Base-by-base conservation (phyloP, 2,888 invertebrate genomes). In the Synanthedon tipuliformis region DNA sequence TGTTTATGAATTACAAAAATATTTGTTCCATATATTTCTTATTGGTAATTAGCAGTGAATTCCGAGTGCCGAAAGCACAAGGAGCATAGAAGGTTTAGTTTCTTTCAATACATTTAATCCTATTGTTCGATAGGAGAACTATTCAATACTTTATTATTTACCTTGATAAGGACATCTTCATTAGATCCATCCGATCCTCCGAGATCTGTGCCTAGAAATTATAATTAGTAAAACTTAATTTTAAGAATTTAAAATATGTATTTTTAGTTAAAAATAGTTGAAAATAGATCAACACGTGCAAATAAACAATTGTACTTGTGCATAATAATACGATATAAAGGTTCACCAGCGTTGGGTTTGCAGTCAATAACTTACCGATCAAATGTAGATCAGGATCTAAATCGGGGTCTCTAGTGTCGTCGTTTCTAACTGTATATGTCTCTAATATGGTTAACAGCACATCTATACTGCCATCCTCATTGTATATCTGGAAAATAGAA, bases 111-210 rank as follows among this genome's bases (percentile, higher is more conserved):
- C 7, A 34, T 8, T 27, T 8, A 8, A 34, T 34, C 27, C 8
- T 34, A 34, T 34, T 8, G 8, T 7, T 34, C 27, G 27, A 34
- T 8, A 34, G 10, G 34, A 10, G 3, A 34, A 34, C 7, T 3
- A 34, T 3, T 1, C 2, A 34, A 34, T 34, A 34, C 2, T 10
- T 8, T 8, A 34, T 8, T 34, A 34, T 34, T 61, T 74, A 92
- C 92, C 87, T 92, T 92, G 48, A 92, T 89, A 60, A 92, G 89
- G 34, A 92, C 92, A 66, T 92, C 92, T 75, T 92, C 92, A 45
- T 88, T 83, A 4, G 89, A 88, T 1, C 89, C 89, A 56, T 88
- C 88, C 0, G 89, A 88, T 11, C 87, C 89, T 52, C 83, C 77
- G 55, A 89, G 64, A 62, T 88, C 87, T 45, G 82, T 76, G 57